These are phyloP conservation scores for Rhegmatorhina hoffmannsi DNA, from an alignment of 2,113 vertebrate genomes.

Conservation along the genomic window DNA sequence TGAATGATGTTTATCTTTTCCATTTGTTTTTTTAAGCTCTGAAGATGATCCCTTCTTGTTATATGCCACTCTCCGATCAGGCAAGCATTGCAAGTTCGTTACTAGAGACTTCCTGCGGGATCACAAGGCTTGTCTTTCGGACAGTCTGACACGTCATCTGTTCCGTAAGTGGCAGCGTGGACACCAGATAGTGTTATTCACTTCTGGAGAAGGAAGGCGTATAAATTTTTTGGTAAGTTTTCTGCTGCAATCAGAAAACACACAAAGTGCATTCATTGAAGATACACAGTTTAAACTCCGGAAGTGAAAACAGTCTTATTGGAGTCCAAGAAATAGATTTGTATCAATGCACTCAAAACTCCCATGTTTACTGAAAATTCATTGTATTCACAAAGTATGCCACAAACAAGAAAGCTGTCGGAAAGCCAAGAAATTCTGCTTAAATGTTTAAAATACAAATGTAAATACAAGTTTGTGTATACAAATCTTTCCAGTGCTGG, in stretches of 20 bases:
- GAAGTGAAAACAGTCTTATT: background rate
- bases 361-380: background rate
- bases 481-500: background rate
- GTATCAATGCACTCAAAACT: background rate
- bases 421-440: background rate
- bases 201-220: conserved; percentile 26
- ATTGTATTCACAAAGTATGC: background rate
- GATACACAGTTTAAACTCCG: background rate
- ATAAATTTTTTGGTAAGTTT: conserved; percentile 84
- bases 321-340: background rate
- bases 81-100: conserved; percentile 89
- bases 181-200: conserved; percentile 83
- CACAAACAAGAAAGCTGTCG: background rate
- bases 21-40: conserved; percentile 77
- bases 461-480: background rate
- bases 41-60: conserved; percentile 94
- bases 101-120: conserved; percentile 93
- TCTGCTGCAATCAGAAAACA: background rate
- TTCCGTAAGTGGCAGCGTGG: conserved; percentile 98
- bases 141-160: conserved; percentile 75
- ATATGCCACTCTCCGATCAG: conserved; percentile 90
- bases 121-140: conserved; percentile 90
- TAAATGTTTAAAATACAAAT: background rate
- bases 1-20: background rate
- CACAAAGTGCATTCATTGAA: background rate